Evolutionary conservation across 2,888 invertebrate genomes (phyloP), one percentile per base, ranked within the genome.

Genomic region (Epicampocera succincta): DNA sequence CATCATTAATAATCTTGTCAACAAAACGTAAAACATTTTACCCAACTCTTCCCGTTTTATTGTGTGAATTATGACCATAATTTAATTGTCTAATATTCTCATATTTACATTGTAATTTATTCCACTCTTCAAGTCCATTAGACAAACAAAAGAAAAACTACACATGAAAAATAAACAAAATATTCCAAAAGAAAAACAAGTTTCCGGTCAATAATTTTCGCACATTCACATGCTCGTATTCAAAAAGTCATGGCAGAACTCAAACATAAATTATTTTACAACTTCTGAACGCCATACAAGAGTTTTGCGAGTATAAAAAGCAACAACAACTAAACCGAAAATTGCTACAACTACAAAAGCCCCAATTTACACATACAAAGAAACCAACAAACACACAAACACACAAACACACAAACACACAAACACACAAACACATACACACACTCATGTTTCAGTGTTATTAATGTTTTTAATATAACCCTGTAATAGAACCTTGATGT

Each of bases 151-250:
- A 29, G 25, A 25, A 25, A 5, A 72, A 52, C 38, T 38, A 17
- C 25, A 38, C 15, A 40, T 4, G 5, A 29, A 56, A n/a, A 58
- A 48, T 25, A 56, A 63, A 56, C 48, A 74, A 52, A 54, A 15
- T 63, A 19, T 66, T 65, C n/a, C 2, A 61, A 73, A 65, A 71
- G 33, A 66, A 42, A 72, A 71, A 54, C 50, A 66, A 68, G 50
- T 72, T 73, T 81, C 72, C 72, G 76, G 72, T 72, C 72, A 76
- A 73, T 81, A 81, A 81, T 81, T 72, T 76, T 81, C 76, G 44
- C 80, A 76, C 76, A 81, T 76, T 76, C 80, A 54, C 80, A 76
- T 25, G 25, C 25, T 5, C 25, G 25, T 76, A 72, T 68, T 71
- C 72, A 68, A 68, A 72, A 76, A 75, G 75, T 60, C 75, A 54